Evolutionary conservation across 2,113 vertebrate genomes (phyloP).

Genomic region (Onychostruthus taczanowskii): DNA sequence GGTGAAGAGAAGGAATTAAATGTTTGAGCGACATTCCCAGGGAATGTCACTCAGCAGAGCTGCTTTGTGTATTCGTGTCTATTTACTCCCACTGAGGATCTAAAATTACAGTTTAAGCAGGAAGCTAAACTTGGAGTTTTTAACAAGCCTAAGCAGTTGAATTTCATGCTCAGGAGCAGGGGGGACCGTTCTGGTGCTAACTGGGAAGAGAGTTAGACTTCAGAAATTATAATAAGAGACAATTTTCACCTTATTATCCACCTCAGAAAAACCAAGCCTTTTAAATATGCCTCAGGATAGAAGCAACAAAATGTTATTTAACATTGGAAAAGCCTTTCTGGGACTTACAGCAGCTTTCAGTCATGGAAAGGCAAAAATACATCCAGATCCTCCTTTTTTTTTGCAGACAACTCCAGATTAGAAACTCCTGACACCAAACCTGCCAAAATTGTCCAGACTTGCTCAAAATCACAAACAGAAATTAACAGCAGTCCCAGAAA

Average conservation of each 20-base stretch:
- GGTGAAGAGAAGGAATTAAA: neutral
- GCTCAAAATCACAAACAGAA: neutral
- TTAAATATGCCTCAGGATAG: neutral
- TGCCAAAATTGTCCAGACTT: neutral
- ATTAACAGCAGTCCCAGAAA: neutral
- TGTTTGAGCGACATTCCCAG: neutral
- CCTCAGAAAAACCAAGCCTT: neutral
- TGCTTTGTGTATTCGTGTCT: neutral
- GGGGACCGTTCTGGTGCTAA: neutral
- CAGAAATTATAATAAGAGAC: neutral
- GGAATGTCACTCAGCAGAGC: neutral
- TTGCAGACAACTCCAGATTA: neutral
- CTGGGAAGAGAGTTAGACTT: neutral
- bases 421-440: neutral
- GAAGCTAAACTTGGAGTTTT: neutral
- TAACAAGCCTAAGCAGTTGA: neutral
- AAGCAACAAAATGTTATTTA: neutral
- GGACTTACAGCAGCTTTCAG: neutral
- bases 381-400: neutral
- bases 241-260: constrained; percentile 11
- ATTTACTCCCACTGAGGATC: neutral
- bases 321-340: neutral
- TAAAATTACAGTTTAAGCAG: constrained; percentile 8
- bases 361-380: neutral
- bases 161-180: neutral